Conservation (phyloP, 1,140 invertebrate species). For the Vanessa tameamea region DNA sequence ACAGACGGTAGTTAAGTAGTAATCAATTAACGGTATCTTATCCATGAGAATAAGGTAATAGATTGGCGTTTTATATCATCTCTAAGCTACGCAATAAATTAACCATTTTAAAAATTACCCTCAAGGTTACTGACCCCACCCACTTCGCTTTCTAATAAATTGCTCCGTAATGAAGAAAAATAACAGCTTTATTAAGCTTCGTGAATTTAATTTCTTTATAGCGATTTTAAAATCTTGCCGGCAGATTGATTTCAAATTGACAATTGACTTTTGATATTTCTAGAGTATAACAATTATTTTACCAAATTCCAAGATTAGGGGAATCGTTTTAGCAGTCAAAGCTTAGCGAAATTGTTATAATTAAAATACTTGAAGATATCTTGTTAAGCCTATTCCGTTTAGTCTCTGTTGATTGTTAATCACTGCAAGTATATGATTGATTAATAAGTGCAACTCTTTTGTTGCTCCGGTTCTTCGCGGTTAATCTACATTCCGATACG, state of each 20-base stretch:
- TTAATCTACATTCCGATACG: too few relatives aligned
- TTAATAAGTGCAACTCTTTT: too few relatives aligned
- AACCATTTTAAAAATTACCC: conserved; percentile 20
- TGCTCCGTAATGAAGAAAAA: conserved; percentile 34
- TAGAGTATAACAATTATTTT: not conserved
- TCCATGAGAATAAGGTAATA: not conserved
- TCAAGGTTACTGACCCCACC: conserved; percentile 29
- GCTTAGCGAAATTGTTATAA: too few relatives aligned
- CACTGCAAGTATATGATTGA: too few relatives aligned
- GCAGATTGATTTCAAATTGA: conserved; percentile 22
- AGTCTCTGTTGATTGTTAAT: too few relatives aligned
- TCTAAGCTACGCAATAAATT: conserved; percentile 3
- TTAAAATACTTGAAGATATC: too few relatives aligned
- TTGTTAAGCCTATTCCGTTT: too few relatives aligned
- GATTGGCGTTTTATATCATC: conserved; percentile 1
- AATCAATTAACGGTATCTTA: too few relatives aligned
- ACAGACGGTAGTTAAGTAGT: too few relatives aligned
- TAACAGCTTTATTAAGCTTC: conserved; percentile 36
- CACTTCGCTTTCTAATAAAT: conserved; percentile 30
- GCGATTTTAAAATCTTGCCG: conserved; percentile 24
- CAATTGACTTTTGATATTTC: conserved; percentile 1
- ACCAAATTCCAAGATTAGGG: not conserved
- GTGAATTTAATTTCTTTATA: conserved; percentile 21
- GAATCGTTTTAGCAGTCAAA: too few relatives aligned
- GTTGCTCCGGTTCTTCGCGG: too few relatives aligned